A percentile compares a stretch with the other conserved stretches of the same genome.
Evolutionary conservation across 2,888 invertebrate species (phyloP).

Genomic region (Dynastes maya): DNA sequence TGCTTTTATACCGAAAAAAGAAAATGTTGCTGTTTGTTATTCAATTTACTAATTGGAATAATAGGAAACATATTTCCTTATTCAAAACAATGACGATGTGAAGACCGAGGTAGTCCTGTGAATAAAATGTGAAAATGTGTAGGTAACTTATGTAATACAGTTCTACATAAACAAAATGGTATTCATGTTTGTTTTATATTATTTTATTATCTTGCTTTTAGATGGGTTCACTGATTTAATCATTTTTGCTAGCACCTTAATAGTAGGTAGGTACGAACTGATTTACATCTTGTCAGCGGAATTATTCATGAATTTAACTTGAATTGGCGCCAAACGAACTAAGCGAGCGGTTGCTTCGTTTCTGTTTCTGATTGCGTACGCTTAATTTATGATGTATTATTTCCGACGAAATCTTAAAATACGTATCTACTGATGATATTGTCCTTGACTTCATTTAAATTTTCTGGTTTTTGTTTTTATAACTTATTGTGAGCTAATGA

Average conservation of each 20-base stretch:
- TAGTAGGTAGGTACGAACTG: constrained; percentile 53
- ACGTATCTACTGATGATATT: constrained; percentile 1
- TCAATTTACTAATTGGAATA: no score
- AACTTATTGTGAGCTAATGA: background rate
- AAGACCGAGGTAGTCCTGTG: background rate
- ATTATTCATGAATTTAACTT: constrained; percentile 63
- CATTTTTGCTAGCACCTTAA: constrained; percentile 58
- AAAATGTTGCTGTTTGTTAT: no score
- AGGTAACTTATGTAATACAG: background rate
- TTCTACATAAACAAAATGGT: background rate
- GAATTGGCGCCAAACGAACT: constrained; percentile 64
- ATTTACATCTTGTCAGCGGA: constrained; percentile 60
- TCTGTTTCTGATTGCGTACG: constrained; percentile 40
- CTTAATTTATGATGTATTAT: constrained; percentile 54
- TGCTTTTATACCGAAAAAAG: no score
- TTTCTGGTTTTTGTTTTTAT: background rate
- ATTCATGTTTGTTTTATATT: constrained; percentile 4
- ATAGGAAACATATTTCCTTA: no score
- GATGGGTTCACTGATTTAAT: constrained; percentile 52
- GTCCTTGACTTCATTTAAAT: constrained; percentile 4
- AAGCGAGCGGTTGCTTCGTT: constrained; percentile 7
- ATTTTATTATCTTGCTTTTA: background rate
- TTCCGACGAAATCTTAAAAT: constrained; percentile 46
- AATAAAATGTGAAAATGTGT: background rate
- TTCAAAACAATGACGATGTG: no score